These are phyloP conservation scores for Centroberyx gerrardi DNA, from an alignment of 2,797 vertebrate species.

Conservation along the genomic window DNA sequence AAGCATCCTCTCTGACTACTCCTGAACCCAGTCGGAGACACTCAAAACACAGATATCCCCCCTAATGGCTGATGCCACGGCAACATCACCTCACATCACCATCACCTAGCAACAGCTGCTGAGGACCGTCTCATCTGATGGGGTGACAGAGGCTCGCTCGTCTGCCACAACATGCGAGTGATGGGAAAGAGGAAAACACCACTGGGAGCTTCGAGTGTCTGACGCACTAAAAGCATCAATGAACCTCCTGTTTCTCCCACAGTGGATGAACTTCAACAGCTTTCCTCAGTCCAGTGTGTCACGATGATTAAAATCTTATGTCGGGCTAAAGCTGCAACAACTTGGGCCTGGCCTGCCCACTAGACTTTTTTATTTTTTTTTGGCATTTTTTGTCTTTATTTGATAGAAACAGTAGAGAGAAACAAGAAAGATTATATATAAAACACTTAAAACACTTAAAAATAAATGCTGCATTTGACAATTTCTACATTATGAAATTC, in stretches of 20 bases:
- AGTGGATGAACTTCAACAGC: background rate
- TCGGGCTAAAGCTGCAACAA: background rate
- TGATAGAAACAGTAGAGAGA: no score
- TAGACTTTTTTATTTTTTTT: no score
- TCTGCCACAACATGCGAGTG: conserved; percentile 9
- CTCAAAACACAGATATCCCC: conserved; percentile 43
- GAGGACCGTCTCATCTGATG: conserved; percentile 43
- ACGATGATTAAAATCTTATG: background rate
- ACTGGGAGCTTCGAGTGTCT: background rate
- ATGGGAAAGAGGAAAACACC: conserved; percentile 27
- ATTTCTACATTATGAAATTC: no score
- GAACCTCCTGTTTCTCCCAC: background rate
- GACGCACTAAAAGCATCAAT: conserved; percentile 1
- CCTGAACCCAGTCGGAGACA: conserved; percentile 40
- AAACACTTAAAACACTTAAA: no score
- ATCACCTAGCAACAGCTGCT: conserved; percentile 75
- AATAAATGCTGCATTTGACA: no score
- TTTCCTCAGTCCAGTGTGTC: background rate
- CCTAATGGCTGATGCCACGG: conserved; percentile 58
- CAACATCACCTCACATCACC: conserved; percentile 43
- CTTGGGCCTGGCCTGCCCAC: background rate
- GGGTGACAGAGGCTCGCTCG: conserved; percentile 3
- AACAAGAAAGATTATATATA: no score
- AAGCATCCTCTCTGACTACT: background rate
- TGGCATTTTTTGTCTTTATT: no score